Evolutionary conservation across 2,113 vertebrate genomes (phyloP).

Genomic region (Lampris incognitus): DNA sequence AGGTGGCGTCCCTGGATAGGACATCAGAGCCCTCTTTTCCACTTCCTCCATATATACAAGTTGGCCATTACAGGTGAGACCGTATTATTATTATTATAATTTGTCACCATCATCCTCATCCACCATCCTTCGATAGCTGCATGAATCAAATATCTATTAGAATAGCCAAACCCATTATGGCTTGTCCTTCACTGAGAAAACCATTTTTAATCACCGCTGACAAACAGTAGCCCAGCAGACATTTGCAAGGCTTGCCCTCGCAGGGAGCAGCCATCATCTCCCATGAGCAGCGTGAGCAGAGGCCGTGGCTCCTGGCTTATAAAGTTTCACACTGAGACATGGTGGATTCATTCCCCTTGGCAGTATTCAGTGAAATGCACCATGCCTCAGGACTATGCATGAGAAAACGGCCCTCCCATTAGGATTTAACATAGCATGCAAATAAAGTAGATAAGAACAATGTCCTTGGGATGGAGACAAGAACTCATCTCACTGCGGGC

Average conservation of each 20-base stretch:
- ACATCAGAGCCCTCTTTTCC: too few relatives aligned
- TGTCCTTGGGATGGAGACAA: conserved; percentile 28
- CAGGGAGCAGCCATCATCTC: conserved; percentile 26
- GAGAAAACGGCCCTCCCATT: conserved; percentile 6
- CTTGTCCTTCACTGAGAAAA: neutral
- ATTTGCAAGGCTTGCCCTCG: conserved; percentile 14
- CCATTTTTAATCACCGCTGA: conserved; percentile 9
- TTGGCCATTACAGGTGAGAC: too few relatives aligned
- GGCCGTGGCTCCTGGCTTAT: conserved; percentile 22
- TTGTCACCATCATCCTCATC: too few relatives aligned
- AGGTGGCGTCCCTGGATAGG: too few relatives aligned
- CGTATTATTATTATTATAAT: too few relatives aligned
- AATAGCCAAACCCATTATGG: neutral
- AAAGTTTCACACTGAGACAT: conserved; percentile 14
- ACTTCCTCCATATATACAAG: too few relatives aligned
- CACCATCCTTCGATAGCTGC: neutral
- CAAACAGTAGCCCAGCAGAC: conserved; percentile 9
- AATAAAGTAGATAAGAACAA: conserved; percentile 34
- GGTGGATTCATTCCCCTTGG: conserved; percentile 12
- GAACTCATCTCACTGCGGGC: conserved; percentile 18
- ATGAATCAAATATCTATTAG: neutral
- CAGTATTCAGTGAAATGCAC: conserved; percentile 22
- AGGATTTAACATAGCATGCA: conserved; percentile 24
- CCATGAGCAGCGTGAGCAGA: conserved; percentile 30
- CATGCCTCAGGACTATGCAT: conserved; percentile 27